Evolutionary conservation across 1,140 invertebrate genomes (phyloP).

Genomic region (Globodera ellingtonae): DNA sequence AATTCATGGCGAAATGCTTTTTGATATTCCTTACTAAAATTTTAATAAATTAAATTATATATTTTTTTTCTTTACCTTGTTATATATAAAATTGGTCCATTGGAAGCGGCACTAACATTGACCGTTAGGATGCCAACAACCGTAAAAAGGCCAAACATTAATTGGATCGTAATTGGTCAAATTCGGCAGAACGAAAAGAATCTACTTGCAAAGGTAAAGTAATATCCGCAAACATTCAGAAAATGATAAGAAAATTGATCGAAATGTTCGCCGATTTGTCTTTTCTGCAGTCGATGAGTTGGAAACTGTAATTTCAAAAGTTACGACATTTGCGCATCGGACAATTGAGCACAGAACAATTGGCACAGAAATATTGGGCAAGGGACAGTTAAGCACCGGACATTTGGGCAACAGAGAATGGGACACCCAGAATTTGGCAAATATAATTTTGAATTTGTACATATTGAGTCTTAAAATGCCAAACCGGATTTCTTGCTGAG

Average conservation of each 20-base stretch:
- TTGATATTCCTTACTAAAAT: constrained; percentile 1
- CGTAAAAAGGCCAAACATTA: not conserved
- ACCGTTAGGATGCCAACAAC: not conserved
- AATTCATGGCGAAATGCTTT: not conserved
- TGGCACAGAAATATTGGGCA: no score
- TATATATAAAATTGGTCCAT: constrained; percentile 2
- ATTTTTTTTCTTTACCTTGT: not conserved
- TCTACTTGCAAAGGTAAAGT: not conserved
- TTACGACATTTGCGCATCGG: not conserved
- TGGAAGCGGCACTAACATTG: constrained; percentile 14
- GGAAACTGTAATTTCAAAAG: not conserved
- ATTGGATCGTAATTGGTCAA: not conserved
- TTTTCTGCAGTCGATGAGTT: not conserved
- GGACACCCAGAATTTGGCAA: no score
- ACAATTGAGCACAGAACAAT: no score
- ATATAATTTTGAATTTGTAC: no score
- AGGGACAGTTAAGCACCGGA: no score
- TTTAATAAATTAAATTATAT: not conserved
- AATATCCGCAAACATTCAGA: constrained; percentile 25
- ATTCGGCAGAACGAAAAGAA: not conserved
- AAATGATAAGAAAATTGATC: constrained; percentile 12
- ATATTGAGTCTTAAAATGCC: no score
- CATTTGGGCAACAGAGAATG: no score
- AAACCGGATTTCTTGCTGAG: constrained; percentile 7
- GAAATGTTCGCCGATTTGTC: not conserved